phyloP scores from a whole-genome alignment of 2,888 invertebrate species.

The Drosophila borealis region DNA sequence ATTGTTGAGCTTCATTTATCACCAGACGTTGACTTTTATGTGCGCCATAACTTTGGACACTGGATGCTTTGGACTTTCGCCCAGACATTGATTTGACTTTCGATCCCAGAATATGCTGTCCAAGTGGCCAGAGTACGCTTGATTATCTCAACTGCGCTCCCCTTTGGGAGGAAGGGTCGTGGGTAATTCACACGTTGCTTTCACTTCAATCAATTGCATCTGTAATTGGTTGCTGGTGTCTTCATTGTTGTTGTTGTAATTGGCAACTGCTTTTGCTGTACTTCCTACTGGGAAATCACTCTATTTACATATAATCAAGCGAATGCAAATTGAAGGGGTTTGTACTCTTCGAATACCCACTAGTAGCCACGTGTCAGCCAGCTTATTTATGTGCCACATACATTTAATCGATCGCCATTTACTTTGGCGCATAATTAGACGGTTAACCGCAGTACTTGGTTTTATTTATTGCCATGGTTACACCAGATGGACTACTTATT shows the following conservation, averaged over 20 bases:
- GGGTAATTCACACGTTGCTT: constrained; percentile 24
- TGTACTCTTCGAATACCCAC: neutral
- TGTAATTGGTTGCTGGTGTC: constrained; percentile 61
- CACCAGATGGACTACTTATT: neutral
- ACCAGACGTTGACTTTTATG: constrained; percentile 68
- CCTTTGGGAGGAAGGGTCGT: neutral
- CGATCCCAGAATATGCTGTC: constrained; percentile 13
- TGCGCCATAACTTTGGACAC: constrained; percentile 48
- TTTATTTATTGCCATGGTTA: neutral
- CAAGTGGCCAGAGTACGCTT: constrained; percentile 13
- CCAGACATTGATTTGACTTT: constrained; percentile 61
- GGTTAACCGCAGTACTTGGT: neutral
- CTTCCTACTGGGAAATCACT: constrained; percentile 37
- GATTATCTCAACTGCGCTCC: constrained; percentile 5
- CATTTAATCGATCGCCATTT: constrained; percentile 24
- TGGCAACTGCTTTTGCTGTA: constrained; percentile 22
- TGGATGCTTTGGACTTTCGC: constrained; percentile 45
- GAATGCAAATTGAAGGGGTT: constrained; percentile 36
- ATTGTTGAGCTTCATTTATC: constrained; percentile 63
- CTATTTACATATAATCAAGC: constrained; percentile 75
- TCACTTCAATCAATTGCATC: constrained; percentile 63
- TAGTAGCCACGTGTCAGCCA: constrained; percentile 17
- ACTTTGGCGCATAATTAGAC: constrained; percentile 11
- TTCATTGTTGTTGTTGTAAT: constrained; percentile 17
- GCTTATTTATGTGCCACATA: constrained; percentile 59